Evolutionary conservation across 2,888 invertebrate genomes (phyloP).

Genomic region (Lithophane ornitopus): DNA sequence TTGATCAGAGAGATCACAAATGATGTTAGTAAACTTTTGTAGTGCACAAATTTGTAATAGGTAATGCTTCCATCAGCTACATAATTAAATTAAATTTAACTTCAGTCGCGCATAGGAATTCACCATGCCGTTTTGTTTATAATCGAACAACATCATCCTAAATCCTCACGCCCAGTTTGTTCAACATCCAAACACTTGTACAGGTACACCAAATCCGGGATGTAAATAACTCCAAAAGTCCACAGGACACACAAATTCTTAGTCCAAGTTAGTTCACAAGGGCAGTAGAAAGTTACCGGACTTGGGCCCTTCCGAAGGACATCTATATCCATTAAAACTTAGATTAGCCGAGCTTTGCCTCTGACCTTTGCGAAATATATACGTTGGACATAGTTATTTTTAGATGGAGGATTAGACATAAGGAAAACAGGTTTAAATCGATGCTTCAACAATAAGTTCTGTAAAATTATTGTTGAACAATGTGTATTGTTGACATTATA

Average conservation of each 20-base stretch:
- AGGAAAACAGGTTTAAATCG: conserved; percentile 6
- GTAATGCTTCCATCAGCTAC: background rate
- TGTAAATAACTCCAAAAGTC: conserved; percentile 48
- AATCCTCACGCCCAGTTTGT: background rate
- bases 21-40: background rate
- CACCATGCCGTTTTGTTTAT: background rate
- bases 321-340: conserved; percentile 69
- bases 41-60: background rate
- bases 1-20: no score
- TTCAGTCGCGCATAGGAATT: background rate
- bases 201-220: conserved; percentile 29
- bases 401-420: conserved; percentile 21
- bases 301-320: conserved; percentile 47
- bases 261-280: conserved; percentile 40
- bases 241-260: conserved; percentile 49
- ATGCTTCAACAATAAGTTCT: background rate
- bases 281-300: conserved; percentile 47
- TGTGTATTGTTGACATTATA: background rate
- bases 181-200: background rate
- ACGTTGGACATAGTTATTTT: conserved; percentile 44
- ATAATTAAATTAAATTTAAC: background rate
- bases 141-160: background rate
- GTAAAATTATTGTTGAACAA: background rate
- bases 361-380: conserved; percentile 46
- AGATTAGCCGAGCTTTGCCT: conserved; percentile 52